Conservation (phyloP, 2,797 vertebrate species). For the Discoglossus pictus region DNA sequence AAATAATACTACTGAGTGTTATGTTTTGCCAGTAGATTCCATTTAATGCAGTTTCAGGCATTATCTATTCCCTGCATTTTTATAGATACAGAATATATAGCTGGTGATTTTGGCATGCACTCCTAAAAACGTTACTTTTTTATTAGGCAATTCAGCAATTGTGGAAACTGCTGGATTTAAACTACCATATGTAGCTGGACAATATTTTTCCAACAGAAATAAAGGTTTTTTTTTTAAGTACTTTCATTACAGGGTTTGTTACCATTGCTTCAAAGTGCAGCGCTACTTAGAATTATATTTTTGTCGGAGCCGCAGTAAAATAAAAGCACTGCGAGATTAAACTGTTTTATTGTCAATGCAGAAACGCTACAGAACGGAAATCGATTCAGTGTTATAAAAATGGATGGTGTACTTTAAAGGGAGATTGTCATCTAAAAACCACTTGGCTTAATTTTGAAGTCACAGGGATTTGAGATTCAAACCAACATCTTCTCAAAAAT, state of each 20-base stretch:
- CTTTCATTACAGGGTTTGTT: conserved; percentile 36
- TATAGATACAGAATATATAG: conserved; percentile 49
- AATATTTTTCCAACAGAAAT: conserved; percentile 22
- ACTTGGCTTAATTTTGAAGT: not conserved
- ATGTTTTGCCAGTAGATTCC: too few relatives aligned
- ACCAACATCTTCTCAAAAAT: too few relatives aligned
- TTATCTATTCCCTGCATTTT: conserved; percentile 36
- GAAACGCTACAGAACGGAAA: not conserved
- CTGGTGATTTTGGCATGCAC: conserved; percentile 44
- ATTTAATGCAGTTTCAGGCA: conserved; percentile 33
- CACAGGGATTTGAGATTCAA: too few relatives aligned
- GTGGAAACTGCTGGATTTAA: conserved; percentile 44
- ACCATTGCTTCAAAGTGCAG: conserved; percentile 10
- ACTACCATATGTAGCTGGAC: conserved; percentile 40
- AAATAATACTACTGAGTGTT: too few relatives aligned
- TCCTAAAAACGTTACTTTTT: conserved; percentile 39
- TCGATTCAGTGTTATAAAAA: not conserved
- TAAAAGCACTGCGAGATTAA: conserved; percentile 20
- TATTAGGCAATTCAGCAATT: conserved; percentile 48
- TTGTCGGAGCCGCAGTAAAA: conserved; percentile 25
- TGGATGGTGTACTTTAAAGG: not conserved
- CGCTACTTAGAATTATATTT: conserved; percentile 28
- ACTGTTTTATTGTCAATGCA: not conserved
- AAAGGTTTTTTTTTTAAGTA: conserved; percentile 22
- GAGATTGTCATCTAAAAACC: not conserved